Evolutionary conservation across 2,888 invertebrate species (phyloP).

Genomic region (Pterostichus niger): DNA sequence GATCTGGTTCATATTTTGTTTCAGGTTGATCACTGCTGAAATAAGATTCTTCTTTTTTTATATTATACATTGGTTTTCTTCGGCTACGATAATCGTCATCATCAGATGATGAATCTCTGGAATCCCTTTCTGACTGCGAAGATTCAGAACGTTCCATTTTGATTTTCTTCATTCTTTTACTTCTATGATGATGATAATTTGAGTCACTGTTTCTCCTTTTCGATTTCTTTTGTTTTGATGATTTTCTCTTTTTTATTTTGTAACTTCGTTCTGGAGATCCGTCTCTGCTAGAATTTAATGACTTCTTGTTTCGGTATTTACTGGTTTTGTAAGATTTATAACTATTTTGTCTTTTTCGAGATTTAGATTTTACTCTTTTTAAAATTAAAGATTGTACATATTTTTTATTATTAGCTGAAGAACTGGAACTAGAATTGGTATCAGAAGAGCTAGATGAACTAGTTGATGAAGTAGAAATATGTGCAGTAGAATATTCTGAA

Average conservation of each 20-base stretch:
- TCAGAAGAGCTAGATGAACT: slow-evolving; percentile 55
- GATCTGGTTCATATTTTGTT: not conserved
- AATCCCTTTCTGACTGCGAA: slow-evolving; percentile 5
- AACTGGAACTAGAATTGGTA: slow-evolving; percentile 52
- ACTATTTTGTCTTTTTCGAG: slow-evolving; percentile 37
- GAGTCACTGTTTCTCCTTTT: slow-evolving; percentile 34
- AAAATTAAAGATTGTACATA: slow-evolving; percentile 49
- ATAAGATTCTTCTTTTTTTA: slow-evolving; percentile 40
- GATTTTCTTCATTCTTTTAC: slow-evolving; percentile 49
- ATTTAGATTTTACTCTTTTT: slow-evolving; percentile 53
- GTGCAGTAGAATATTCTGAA: slow-evolving; percentile 55
- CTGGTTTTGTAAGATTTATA: slow-evolving; percentile 43
- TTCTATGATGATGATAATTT: slow-evolving; percentile 10
- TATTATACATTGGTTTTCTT: slow-evolving; percentile 18
- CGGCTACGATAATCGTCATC: slow-evolving; percentile 23
- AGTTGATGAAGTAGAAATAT: slow-evolving; percentile 67
- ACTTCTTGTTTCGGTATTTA: slow-evolving; percentile 46
- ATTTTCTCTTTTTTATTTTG: slow-evolving; percentile 44
- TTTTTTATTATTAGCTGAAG: slow-evolving; percentile 42
- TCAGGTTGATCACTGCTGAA: slow-evolving; percentile 12
- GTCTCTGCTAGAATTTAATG: slow-evolving; percentile 1
- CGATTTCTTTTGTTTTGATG: slow-evolving; percentile 52
- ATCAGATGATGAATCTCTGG: slow-evolving; percentile 19
- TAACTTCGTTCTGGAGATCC: slow-evolving; percentile 26
- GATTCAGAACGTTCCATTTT: slow-evolving; percentile 24